Conservation (phyloP, 1,140 invertebrate genomes). For the Tetramorium parvispinum region DNA sequence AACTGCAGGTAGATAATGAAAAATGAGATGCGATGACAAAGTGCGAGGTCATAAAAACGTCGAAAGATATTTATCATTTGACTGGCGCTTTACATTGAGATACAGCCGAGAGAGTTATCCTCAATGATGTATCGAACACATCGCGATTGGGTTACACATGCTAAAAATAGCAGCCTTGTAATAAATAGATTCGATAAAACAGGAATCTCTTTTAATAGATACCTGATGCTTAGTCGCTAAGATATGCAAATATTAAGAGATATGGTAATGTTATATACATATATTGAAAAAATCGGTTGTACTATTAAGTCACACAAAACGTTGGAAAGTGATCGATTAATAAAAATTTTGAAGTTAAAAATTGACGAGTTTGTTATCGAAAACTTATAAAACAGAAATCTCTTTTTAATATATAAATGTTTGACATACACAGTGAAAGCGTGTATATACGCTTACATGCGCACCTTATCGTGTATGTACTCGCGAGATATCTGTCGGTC, state of each 20-base stretch:
- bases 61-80: not conserved
- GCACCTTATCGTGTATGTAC: not conserved
- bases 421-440: not conserved
- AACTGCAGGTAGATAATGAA: slow-evolving; percentile 11
- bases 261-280: too few species aligned
- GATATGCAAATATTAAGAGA: not conserved
- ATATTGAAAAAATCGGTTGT: too few species aligned
- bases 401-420: not conserved
- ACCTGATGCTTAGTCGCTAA: not conserved
- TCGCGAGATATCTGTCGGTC: not conserved
- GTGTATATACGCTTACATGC: not conserved
- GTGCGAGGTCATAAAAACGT: slow-evolving; percentile 17
- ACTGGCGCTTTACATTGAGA: not conserved
- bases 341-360: not conserved
- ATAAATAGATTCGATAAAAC: not conserved
- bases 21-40: slow-evolving; percentile 15
- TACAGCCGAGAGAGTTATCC: not conserved
- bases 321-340: not conserved
- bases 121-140: not conserved
- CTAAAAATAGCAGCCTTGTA: not conserved
- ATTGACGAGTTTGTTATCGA: not conserved
- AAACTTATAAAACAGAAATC: not conserved
- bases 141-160: not conserved
- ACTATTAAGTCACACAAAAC: not conserved
- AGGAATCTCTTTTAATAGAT: not conserved